Evolutionary conservation across 2,113 vertebrate species (phyloP).

Genomic region (Bambusicola thoracicus): DNA sequence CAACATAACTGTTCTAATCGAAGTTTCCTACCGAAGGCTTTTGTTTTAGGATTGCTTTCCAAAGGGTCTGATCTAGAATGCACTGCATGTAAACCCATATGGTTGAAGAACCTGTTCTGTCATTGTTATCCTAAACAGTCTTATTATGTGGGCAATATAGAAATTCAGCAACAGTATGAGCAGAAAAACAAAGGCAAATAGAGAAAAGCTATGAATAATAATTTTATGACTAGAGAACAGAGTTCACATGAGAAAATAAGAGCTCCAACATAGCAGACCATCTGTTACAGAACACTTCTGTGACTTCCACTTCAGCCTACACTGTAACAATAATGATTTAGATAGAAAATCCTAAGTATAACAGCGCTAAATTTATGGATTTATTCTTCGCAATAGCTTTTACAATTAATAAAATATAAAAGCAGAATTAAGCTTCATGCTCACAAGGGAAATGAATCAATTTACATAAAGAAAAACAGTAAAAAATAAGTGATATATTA

Average conservation of each 20-base stretch:
- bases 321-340: background rate
- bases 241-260: background rate
- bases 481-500: background rate
- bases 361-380: background rate
- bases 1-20: background rate
- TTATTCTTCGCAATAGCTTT: background rate
- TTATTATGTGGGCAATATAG: background rate
- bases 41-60: background rate
- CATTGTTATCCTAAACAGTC: background rate
- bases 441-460: background rate
- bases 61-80: background rate
- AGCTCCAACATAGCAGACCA: background rate
- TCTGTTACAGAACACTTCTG: background rate
- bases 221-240: background rate
- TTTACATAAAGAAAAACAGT: background rate
- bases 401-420: background rate
- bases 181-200: background rate
- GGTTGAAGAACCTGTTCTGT: background rate
- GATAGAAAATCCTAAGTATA: background rate
- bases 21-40: background rate
- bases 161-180: rapidly evolving
- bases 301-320: background rate
- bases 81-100: background rate
- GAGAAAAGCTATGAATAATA: background rate
- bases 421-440: background rate